Conservation (phyloP, 2,113 vertebrate species). For the Morone saxatilis region DNA sequence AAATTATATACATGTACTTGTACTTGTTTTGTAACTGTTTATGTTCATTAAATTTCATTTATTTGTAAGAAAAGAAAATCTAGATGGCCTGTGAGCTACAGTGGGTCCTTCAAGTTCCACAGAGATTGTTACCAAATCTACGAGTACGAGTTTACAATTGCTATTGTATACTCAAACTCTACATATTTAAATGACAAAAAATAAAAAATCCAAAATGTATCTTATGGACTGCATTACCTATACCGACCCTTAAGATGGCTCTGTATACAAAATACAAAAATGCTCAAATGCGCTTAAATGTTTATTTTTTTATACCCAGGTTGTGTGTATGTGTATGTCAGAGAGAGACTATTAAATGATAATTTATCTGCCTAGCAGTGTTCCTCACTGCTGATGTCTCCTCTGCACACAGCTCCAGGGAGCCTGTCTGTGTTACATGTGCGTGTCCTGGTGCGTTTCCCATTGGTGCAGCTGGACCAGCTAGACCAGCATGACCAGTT, state of each 20-base stretch:
- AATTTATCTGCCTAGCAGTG: slow-evolving; percentile 72
- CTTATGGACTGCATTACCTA: slow-evolving; percentile 3
- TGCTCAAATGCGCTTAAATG: background rate
- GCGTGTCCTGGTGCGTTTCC: slow-evolving; percentile 76
- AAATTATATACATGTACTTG: background rate
- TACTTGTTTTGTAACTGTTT: background rate
- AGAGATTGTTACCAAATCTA: background rate
- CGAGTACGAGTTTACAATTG: background rate
- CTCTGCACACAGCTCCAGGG: slow-evolving; percentile 77
- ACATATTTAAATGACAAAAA: slow-evolving; percentile 11
- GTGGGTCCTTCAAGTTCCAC: background rate
- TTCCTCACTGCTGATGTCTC: slow-evolving; percentile 70
- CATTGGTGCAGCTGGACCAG: slow-evolving; percentile 78
- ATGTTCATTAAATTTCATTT: background rate
- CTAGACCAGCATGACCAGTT: slow-evolving; percentile 87
- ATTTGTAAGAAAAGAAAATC: background rate
- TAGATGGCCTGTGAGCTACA: background rate
- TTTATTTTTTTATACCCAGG: background rate
- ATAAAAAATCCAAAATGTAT: background rate
- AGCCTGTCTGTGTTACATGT: slow-evolving; percentile 78
- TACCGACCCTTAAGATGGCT: slow-evolving; percentile 19
- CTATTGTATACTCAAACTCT: background rate
- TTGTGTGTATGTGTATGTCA: background rate
- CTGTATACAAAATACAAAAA: background rate
- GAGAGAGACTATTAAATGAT: background rate